These are phyloP conservation scores for Tragelaphus eurycerus DNA, from an alignment of 2,797 vertebrate genomes.

Conservation along the genomic window DNA sequence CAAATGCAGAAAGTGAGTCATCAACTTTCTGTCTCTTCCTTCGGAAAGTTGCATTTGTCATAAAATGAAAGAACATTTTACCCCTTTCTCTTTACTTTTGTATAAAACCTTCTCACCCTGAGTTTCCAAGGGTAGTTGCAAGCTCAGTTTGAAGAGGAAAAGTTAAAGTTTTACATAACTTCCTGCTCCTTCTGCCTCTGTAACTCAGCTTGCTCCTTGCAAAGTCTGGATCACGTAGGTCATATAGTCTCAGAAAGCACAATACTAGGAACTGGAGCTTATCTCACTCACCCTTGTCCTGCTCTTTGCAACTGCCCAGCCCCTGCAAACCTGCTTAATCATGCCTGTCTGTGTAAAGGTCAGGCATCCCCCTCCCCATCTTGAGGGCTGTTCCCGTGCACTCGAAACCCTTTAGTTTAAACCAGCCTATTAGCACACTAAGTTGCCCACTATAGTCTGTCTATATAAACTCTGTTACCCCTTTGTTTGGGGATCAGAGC, in stretches of 20 bases:
- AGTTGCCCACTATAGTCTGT: background rate
- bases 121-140: constrained; percentile 1
- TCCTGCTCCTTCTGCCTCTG: background rate
- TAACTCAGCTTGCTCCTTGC: background rate
- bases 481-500: background rate
- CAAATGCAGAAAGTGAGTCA: constrained; percentile 45
- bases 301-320: background rate
- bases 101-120: background rate
- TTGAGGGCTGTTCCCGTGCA: background rate
- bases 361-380: background rate
- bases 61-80: background rate
- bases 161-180: background rate
- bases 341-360: background rate
- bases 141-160: background rate
- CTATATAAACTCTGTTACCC: background rate
- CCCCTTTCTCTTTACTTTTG: background rate
- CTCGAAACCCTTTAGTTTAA: background rate
- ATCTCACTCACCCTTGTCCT: background rate
- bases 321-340: background rate
- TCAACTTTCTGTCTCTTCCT: constrained; percentile 1
- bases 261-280: background rate
- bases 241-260: background rate
- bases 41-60: constrained; percentile 46
- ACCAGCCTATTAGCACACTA: background rate
- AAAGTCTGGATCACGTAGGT: background rate